Conservation (phyloP, 2,113 vertebrate species). For the Coryphaenoides rupestris region DNA sequence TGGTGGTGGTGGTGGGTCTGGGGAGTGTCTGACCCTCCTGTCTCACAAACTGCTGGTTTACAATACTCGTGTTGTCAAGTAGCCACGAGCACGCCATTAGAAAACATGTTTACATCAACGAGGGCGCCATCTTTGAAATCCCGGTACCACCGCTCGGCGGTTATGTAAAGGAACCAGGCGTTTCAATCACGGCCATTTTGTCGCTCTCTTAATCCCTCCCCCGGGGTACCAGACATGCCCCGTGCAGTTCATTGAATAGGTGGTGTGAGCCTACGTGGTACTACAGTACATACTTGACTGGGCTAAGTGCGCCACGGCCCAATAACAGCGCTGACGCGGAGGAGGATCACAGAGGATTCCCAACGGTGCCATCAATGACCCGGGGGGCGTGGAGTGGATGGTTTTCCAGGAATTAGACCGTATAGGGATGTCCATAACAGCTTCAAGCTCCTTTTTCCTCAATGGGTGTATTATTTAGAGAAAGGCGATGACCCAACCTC, state of each 20-base stretch:
- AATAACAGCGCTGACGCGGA: conserved; percentile 25
- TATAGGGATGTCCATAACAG: conserved; percentile 1
- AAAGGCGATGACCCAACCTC: neutral
- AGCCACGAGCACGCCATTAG: too few species aligned
- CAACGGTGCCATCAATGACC: neutral
- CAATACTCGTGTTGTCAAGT: too few species aligned
- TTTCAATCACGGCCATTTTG: conserved; percentile 14
- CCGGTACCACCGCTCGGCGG: neutral
- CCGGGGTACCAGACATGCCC: conserved; percentile 33
- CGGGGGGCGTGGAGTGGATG: neutral
- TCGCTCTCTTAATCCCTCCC: conserved; percentile 32
- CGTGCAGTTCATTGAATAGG: conserved; percentile 28
- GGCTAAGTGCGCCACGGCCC: conserved; percentile 37
- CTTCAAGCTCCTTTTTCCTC: conserved; percentile 7
- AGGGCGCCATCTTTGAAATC: neutral
- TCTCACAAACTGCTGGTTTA: too few species aligned
- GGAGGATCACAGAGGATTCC: conserved; percentile 15
- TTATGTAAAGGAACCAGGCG: conserved; percentile 21
- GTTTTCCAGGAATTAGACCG: neutral
- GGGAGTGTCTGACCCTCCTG: too few species aligned
- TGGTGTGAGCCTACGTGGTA: conserved; percentile 13
- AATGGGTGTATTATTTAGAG: conserved; percentile 1
- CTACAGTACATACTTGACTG: conserved; percentile 40
- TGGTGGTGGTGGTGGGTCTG: too few species aligned
- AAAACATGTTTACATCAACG: too few species aligned